Conservation (phyloP, 2,888 invertebrate genomes). For the Arenicola marina region DNA sequence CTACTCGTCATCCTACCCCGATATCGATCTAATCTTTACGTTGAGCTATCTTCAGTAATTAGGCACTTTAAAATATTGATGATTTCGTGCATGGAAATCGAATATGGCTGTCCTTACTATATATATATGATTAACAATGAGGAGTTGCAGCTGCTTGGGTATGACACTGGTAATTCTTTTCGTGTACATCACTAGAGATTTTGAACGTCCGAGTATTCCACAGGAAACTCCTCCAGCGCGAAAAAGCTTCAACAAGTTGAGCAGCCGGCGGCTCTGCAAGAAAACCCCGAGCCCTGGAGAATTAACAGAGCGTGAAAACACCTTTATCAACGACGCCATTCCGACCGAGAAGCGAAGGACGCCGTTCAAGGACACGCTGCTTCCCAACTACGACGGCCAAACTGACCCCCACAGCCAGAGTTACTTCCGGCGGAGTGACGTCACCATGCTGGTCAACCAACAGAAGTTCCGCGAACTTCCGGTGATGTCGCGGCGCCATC, state of each 20-base stretch:
- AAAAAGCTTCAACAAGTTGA: conserved; percentile 13
- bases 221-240: too few relatives aligned
- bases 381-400: conserved; percentile 51
- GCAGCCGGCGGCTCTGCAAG: conserved; percentile 1
- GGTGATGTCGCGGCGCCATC: not conserved
- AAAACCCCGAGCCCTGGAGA: conserved; percentile 36
- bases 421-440: conserved; percentile 48
- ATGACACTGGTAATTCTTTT: too few relatives aligned
- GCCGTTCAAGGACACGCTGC: conserved; percentile 49
- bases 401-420: conserved; percentile 42
- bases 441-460: conserved; percentile 38
- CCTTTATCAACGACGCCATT: conserved; percentile 54
- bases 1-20: too few relatives aligned
- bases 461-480: not conserved
- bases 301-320: conserved; percentile 39
- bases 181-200: too few relatives aligned
- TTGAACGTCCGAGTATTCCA: too few relatives aligned
- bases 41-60: too few relatives aligned
- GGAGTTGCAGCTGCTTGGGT: too few relatives aligned
- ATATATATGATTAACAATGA: too few relatives aligned
- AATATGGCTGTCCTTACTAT: too few relatives aligned
- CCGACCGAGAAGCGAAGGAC: conserved; percentile 44
- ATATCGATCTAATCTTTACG: too few relatives aligned
- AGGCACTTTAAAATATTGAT: too few relatives aligned
- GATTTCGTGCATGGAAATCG: too few relatives aligned